Evolutionary conservation across 2,888 invertebrate species (phyloP).

Genomic region (Monopis laevigella): DNA sequence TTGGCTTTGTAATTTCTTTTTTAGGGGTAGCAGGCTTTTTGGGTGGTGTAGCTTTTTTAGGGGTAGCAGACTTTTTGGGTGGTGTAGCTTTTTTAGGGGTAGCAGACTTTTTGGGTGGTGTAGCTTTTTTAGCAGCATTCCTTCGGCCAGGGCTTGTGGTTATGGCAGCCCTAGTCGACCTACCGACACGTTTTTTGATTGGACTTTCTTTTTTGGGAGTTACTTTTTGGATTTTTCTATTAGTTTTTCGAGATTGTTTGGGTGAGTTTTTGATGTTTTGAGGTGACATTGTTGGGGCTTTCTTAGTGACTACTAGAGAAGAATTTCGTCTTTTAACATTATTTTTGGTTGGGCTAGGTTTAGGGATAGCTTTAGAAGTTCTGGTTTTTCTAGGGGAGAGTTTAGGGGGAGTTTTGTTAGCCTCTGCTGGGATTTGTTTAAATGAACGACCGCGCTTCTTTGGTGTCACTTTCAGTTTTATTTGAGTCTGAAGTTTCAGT

Average conservation of each 20-base stretch:
- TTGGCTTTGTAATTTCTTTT: conserved; percentile 7
- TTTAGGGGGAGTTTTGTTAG: conserved; percentile 2
- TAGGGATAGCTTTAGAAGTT: conserved; percentile 5
- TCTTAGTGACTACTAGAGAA: conserved; percentile 34
- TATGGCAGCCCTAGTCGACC: too few species aligned
- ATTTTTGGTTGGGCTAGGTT: conserved; percentile 9
- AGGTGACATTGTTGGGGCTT: conserved; percentile 31
- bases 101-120: conserved; percentile 26
- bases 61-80: conserved; percentile 23
- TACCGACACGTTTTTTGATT: too few species aligned
- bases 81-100: conserved; percentile 20
- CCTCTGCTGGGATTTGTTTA: not conserved
- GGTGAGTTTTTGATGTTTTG: not conserved
- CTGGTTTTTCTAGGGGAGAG: conserved; percentile 22
- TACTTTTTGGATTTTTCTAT: too few species aligned
- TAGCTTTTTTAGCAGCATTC: conserved; percentile 7
- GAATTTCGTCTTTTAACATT: conserved; percentile 26
- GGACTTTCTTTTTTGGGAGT: too few species aligned
- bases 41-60: conserved; percentile 24
- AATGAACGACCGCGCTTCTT: not conserved
- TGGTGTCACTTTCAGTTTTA: not conserved
- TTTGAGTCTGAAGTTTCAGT: not conserved
- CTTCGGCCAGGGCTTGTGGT: too few species aligned
- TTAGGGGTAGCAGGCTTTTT: conserved; percentile 19
- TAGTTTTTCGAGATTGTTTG: too few species aligned